phyloP scores from a whole-genome alignment of 2,113 vertebrate genomes.

The Zootoca vivipara region DNA sequence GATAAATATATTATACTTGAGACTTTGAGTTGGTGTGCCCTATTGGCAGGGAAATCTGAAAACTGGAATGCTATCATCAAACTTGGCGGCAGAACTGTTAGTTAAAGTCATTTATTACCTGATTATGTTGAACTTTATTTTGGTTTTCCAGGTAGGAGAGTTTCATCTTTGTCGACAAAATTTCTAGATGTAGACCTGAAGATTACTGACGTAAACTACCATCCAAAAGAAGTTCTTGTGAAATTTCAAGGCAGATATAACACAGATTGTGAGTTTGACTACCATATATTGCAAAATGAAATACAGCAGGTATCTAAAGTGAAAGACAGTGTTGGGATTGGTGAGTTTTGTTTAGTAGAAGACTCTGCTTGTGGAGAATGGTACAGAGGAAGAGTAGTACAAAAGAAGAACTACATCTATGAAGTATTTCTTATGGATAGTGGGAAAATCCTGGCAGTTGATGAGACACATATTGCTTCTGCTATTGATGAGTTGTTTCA shows the following conservation, averaged over 20 bases:
- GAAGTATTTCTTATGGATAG: slow-evolving; percentile 86
- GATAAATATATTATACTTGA: no score
- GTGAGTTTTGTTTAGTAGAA: slow-evolving; percentile 87
- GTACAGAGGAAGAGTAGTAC: slow-evolving; percentile 89
- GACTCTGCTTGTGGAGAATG: slow-evolving; percentile 80
- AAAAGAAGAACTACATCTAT: slow-evolving; percentile 68
- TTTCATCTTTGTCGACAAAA: slow-evolving; percentile 59
- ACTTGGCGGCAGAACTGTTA: background rate
- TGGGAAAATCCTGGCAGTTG: slow-evolving; percentile 80
- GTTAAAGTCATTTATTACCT: background rate
- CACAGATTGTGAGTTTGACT: slow-evolving; percentile 83
- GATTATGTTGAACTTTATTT: slow-evolving; percentile 28
- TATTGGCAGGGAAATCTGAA: background rate
- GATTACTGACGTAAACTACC: slow-evolving; percentile 83
- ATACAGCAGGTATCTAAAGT: slow-evolving; percentile 83
- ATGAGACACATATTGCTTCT: slow-evolving; percentile 72
- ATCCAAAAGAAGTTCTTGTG: slow-evolving; percentile 80
- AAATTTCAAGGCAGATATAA: slow-evolving; percentile 85
- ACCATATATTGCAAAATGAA: slow-evolving; percentile 86
- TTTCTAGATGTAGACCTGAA: slow-evolving; percentile 80
- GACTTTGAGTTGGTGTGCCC: background rate
- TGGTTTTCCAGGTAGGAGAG: slow-evolving; percentile 78
- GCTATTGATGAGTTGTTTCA: slow-evolving; percentile 81
- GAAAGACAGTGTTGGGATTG: slow-evolving; percentile 66
- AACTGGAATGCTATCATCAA: background rate